Conservation (phyloP, 2,113 vertebrate species). For the Jacana jacana region DNA sequence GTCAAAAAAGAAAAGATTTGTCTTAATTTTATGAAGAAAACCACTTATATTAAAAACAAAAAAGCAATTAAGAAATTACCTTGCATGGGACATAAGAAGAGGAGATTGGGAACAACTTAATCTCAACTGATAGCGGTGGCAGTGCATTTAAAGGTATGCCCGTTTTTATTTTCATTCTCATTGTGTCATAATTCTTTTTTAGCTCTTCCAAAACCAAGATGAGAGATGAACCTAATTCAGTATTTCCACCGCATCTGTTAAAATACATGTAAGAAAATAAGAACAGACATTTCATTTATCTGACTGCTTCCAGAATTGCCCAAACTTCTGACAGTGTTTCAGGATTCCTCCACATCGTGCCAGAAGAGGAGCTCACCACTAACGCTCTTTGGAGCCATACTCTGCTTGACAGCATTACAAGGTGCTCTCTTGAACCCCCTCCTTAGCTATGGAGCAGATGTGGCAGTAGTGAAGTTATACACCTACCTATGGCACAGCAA, state of each 20-base stretch:
- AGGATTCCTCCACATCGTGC: not conserved
- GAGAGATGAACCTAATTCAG: slow-evolving; percentile 32
- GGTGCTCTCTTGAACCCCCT: not conserved
- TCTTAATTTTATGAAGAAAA: not conserved
- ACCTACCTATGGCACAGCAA: not conserved
- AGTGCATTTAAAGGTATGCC: slow-evolving; percentile 62
- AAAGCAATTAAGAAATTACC: not conserved
- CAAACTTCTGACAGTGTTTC: not conserved
- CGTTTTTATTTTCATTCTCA: slow-evolving; percentile 46
- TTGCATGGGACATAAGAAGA: not conserved
- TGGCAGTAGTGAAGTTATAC: not conserved
- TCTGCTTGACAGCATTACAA: not conserved
- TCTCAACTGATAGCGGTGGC: slow-evolving; percentile 59
- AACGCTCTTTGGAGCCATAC: fast-evolving
- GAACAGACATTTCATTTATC: not conserved
- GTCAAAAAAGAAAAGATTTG: not conserved
- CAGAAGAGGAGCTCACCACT: not conserved
- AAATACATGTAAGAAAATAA: not conserved
- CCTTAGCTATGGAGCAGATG: not conserved
- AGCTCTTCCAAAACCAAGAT: slow-evolving; percentile 45
- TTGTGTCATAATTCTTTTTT: slow-evolving; percentile 36
- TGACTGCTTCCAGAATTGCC: not conserved
- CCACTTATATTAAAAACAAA: not conserved
- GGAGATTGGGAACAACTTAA: not conserved
- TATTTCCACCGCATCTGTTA: slow-evolving; percentile 33